A percentile compares a stretch with the other conserved stretches of the same genome.
These are phyloP conservation scores for Leptinotarsa juncta DNA, from an alignment of 2,888 invertebrate species.

Conservation along the genomic window DNA sequence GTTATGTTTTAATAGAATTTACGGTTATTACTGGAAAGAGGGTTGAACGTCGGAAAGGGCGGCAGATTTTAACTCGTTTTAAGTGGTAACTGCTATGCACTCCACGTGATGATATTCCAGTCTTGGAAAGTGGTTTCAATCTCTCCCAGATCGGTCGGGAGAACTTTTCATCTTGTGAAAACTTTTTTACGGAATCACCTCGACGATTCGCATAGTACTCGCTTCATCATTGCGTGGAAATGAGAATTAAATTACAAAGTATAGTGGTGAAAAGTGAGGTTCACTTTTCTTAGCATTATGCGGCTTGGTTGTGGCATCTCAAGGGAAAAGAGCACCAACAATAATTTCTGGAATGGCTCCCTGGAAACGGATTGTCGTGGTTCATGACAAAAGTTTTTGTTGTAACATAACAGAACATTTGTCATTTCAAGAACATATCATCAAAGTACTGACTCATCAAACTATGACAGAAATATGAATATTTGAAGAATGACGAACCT, in stretches of 20 bases:
- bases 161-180: background rate
- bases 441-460: no score
- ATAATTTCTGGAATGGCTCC: background rate
- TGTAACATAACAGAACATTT: no score
- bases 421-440: no score
- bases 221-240: background rate
- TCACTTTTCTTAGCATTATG: background rate
- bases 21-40: slow-evolving; percentile 66
- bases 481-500: no score
- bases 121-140: slow-evolving; percentile 30
- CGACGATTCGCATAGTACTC: background rate
- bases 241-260: background rate
- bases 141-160: slow-evolving; percentile 2
- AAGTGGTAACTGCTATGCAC: slow-evolving; percentile 63
- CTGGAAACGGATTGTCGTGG: no score
- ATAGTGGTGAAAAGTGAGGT: background rate
- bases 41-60: slow-evolving; percentile 58
- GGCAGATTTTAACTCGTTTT: slow-evolving; percentile 62
- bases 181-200: background rate
- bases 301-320: background rate
- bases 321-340: background rate
- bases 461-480: no score
- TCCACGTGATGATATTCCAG: slow-evolving; percentile 61
- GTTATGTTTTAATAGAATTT: slow-evolving; percentile 69
- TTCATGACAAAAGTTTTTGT: no score